A percentile compares a stretch with the other conserved stretches of the same genome.
Evolutionary conservation across 1,140 invertebrate genomes (phyloP).

Genomic region (Brachionus paranguensis): DNA sequence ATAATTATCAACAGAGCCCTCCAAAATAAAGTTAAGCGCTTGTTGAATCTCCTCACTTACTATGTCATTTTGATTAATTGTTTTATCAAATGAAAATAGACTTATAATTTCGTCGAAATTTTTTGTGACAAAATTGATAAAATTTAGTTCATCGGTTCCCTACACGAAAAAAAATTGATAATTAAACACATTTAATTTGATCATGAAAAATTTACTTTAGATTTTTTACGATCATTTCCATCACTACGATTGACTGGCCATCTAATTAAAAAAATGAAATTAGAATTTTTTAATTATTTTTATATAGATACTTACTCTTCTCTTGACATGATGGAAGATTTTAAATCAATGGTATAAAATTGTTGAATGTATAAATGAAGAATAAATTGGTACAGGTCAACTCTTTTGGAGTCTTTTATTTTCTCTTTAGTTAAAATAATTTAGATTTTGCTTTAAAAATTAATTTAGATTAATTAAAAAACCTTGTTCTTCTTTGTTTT

Average conservation of each 20-base stretch:
- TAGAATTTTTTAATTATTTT: neutral
- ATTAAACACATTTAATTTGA: neutral
- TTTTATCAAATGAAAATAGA: slow-evolving; percentile 14
- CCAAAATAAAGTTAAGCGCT: slow-evolving; percentile 23
- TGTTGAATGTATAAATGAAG: slow-evolving; percentile 36
- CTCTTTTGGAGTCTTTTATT: slow-evolving; percentile 18
- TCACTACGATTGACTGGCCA: slow-evolving; percentile 38
- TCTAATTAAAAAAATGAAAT: neutral
- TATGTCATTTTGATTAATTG: slow-evolving; percentile 33
- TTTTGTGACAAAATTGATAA: slow-evolving; percentile 15
- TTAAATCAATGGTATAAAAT: slow-evolving; percentile 34
- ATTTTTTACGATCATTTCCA: neutral
- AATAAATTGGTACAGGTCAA: slow-evolving; percentile 34
- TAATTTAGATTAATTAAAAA: neutral
- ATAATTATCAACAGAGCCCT: slow-evolving; percentile 23
- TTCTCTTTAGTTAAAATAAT: neutral
- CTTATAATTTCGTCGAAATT: slow-evolving; percentile 39
- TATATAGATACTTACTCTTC: neutral
- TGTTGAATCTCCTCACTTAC: slow-evolving; percentile 30
- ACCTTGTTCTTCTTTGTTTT: slow-evolving; percentile 18
- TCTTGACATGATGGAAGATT: slow-evolving; percentile 30
- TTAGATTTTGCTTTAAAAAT: neutral
- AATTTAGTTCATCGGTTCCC: slow-evolving; percentile 36
- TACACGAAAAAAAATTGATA: neutral
- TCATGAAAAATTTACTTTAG: neutral